Percentiles rank a stretch among this genome's conserved stretches.
Conservation (phyloP, 2,797 vertebrate genomes). For the Bovichtus diacanthus region DNA sequence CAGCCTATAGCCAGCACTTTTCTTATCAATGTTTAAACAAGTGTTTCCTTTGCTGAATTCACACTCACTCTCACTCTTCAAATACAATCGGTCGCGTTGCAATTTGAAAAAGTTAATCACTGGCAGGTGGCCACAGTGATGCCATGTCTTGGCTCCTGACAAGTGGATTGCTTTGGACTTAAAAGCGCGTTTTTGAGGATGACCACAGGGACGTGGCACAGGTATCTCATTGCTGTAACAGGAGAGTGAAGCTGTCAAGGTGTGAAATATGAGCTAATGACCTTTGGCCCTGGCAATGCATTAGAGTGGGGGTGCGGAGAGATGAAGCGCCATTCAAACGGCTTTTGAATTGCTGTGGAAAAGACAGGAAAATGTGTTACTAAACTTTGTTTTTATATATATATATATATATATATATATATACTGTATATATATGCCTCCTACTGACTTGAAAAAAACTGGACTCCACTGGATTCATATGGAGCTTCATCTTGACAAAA, state of each 20-base stretch:
- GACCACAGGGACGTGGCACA: constrained; percentile 66
- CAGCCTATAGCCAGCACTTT: constrained; percentile 19
- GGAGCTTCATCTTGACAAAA: constrained; percentile 23
- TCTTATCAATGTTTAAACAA: constrained; percentile 64
- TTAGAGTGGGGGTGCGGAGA: constrained; percentile 36
- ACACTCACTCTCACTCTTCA: too few species aligned
- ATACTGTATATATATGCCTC: too few species aligned
- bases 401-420: too few species aligned
- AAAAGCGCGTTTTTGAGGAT: constrained; percentile 30
- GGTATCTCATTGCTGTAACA: constrained; percentile 82
- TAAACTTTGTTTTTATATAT: too few species aligned
- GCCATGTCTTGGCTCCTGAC: constrained; percentile 14
- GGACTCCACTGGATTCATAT: not conserved
- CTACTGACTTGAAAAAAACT: not conserved
- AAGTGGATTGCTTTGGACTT: constrained; percentile 55
- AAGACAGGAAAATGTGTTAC: constrained; percentile 14
- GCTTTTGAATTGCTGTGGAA: constrained; percentile 31
- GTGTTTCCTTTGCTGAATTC: constrained; percentile 15
- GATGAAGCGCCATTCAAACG: constrained; percentile 51
- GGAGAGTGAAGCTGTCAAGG: constrained; percentile 77
- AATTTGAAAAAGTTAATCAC: constrained; percentile 32
- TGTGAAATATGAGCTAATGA: constrained; percentile 75
- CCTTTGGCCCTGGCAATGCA: constrained; percentile 59
- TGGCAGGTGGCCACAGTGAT: constrained; percentile 11
- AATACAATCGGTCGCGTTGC: not conserved